Base-by-base conservation (phyloP, 2,797 vertebrate genomes). In the Eulemur coronatus region DNA sequence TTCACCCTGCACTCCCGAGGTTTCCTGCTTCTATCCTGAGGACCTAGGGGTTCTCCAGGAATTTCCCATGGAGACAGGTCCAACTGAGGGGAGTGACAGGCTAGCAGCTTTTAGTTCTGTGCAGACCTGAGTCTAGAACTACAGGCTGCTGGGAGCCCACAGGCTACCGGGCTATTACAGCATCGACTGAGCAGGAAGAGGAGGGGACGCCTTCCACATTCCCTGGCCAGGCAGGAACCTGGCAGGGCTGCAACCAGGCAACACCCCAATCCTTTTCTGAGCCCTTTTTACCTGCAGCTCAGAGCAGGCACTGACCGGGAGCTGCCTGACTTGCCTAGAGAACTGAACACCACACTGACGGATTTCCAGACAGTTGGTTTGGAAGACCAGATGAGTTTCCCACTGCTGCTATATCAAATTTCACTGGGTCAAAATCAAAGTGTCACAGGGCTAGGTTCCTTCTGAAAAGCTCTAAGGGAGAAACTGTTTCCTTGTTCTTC, bases 1-100 rank as follows among this genome's bases (percentile, higher is more conserved):
- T 93, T 93, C 57, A 94, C 89, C 82, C 86, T 73, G 65, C 12
- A 41, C 15, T 86, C 84, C 86, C 82, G n/a, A 82, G 63, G 15
- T 61, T 79, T 78, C 55, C 63, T 73, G 48, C 48, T 52, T 46
- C 38, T 1, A 1, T 73, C n/a, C 12, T 24, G 69, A 69, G 76
- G 33, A 65, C 41, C 73, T 65, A 52, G 65, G 75, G 78, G 41
- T 22, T 95, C 52, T 95, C 94, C 50, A 26, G 80, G 78, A 88
- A 61, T 96, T 95, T 85, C 85, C 89, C 73, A 18, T 33, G 85
- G 65, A 88, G 38, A 92, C 7, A 35, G 46, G 30, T 59, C 38
- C 81, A 73, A n/a, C 17, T 4, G 41, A 81, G 35, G 43, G 41
- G 11, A 70, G 38, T n/a, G 13, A 72, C 15, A 41, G 69, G 59